These are phyloP conservation scores for Pararge aegeria DNA, from an alignment of 1,140 invertebrate species.

Conservation along the genomic window DNA sequence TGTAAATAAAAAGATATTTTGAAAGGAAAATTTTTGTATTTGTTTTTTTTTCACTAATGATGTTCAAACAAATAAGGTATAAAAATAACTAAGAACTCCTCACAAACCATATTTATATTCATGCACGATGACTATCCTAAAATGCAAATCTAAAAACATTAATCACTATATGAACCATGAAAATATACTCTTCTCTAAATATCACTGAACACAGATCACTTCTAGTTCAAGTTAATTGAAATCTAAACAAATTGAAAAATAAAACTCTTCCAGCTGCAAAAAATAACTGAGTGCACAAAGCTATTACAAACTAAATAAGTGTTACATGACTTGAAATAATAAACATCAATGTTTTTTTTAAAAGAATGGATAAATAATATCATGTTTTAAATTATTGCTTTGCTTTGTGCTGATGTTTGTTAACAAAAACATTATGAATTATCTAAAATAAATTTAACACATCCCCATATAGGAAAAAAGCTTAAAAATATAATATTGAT, in stretches of 20 bases:
- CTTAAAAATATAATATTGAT: constrained; percentile 33
- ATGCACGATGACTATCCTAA: constrained; percentile 51
- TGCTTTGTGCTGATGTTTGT: background rate
- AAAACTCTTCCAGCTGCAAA: constrained; percentile 14
- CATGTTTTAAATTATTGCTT: background rate
- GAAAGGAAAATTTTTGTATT: constrained; percentile 33
- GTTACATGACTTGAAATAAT: background rate
- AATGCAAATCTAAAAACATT: constrained; percentile 57
- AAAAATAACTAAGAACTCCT: constrained; percentile 61
- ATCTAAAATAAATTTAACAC: constrained; percentile 7
- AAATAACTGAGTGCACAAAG: background rate
- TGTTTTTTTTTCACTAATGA: constrained; percentile 64
- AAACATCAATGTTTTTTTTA: background rate
- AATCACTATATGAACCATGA: constrained; percentile 37
- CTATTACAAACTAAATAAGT: background rate
- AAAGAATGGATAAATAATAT: background rate
- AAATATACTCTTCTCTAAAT: constrained; percentile 42
- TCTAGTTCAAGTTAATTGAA: constrained; percentile 22
- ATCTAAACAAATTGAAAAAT: constrained; percentile 31
- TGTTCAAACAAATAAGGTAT: constrained; percentile 62
- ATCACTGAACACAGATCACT: constrained; percentile 33
- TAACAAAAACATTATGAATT: background rate
- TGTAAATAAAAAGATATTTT: background rate
- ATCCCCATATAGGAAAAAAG: constrained; percentile 8
- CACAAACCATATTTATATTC: constrained; percentile 51